Evolutionary conservation across 2,888 invertebrate genomes (phyloP), one percentile per base, ranked within the genome.

Genomic region (Drosophila nr. medialis): DNA sequence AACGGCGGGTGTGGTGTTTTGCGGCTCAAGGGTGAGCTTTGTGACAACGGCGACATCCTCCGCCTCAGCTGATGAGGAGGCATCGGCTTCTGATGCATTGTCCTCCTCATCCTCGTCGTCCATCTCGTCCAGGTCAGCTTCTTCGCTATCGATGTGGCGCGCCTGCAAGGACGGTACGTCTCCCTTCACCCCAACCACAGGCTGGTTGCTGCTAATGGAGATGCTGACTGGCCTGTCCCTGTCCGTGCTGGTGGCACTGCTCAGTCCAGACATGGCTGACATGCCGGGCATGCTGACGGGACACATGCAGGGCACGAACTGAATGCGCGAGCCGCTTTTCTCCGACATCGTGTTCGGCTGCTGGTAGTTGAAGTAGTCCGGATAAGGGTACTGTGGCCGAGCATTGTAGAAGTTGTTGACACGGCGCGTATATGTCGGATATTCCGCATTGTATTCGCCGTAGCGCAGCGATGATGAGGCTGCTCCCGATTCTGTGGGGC

Each of bases 251-350:
- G 49, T 30, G 51, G 45, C 66, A 55, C 65, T 34, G 32, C 18
- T 68, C 45, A 63, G 29, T 1, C 21, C 55, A 59, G 29, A 55
- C 36, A 74, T 10, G 27, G 51, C 49, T 7, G 66, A 49, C 40
- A 80, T 27, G 50, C 79, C 73, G 61, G 86, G 86, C 48, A 92
- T 80, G 62, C 83, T 92, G 5, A 92, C 77, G 1, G 92, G 92
- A 64, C 92, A 92, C 92, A 92, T 92, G 76, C 92, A 92, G 45
- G 92, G 92, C 50, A 92, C 92, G 54, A 92, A 92, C 63, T 92
- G 91, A 8, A 86, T 83, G 53, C 86, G 86, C 11, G 56, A 30
- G 2, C 80, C 83, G 50, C 67, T 68, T 34, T 75, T 76, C 50
- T 88, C 81, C 15, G 68, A 5, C 40, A 77, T 2, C 32, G 54